A percentile compares a stretch with the other conserved stretches of the same genome.
Conservation (phyloP, 2,113 vertebrate species). For the Glaucomys volans region DNA sequence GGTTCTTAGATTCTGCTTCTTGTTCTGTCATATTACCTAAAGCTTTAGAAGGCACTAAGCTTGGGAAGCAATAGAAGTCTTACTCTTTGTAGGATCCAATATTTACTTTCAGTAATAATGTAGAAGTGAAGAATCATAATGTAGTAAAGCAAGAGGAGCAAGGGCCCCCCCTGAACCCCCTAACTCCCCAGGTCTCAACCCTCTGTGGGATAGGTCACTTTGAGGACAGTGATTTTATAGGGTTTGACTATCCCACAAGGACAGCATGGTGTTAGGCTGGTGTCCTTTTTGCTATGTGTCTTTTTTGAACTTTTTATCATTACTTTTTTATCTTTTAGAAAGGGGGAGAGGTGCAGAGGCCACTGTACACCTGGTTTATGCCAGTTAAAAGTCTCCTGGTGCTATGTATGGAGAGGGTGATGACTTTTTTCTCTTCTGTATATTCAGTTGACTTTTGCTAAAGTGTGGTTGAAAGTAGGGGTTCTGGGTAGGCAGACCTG, state of each 20-base stretch:
- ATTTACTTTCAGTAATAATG: not conserved
- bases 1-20: not conserved
- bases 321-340: not conserved
- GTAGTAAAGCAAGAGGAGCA: not conserved
- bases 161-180: fast-evolving
- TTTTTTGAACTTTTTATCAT: not conserved
- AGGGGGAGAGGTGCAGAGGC: not conserved
- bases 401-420: not conserved
- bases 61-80: not conserved
- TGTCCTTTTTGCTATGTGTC: not conserved
- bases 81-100: not conserved
- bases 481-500: not conserved
- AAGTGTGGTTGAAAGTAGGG: not conserved
- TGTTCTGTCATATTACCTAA: not conserved
- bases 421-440: not conserved
- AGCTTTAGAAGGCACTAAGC: not conserved
- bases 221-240: not conserved
- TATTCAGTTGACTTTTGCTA: not conserved
- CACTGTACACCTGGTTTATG: not conserved
- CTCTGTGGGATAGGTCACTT: not conserved
- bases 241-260: not conserved
- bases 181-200: not conserved
- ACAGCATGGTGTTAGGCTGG: not conserved
- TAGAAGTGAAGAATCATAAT: not conserved
- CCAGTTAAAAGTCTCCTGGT: not conserved